A percentile compares a stretch with the other conserved stretches of the same genome.
Evolutionary conservation across 2,888 invertebrate species (phyloP).

Genomic region (Lasioglossum figueresi): DNA sequence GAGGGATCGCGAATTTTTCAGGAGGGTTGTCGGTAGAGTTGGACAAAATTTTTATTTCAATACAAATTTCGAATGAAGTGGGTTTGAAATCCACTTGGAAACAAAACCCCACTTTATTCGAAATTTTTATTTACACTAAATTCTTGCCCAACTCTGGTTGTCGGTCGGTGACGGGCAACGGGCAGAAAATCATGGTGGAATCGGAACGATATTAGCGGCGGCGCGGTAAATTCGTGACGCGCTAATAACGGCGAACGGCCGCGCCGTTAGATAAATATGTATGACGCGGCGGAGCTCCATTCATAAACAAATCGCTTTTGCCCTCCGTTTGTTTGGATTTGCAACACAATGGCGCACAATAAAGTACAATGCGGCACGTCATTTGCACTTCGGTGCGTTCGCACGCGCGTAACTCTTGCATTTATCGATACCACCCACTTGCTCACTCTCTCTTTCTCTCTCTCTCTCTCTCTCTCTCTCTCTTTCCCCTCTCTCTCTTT

Average conservation of each 20-base stretch:
- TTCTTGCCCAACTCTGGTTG: too few relatives aligned
- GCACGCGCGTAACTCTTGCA: constrained; percentile 44
- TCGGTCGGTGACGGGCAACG: not conserved
- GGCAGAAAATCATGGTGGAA: constrained; percentile 3
- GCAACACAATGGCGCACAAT: constrained; percentile 60
- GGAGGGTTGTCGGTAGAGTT: too few relatives aligned
- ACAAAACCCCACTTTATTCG: too few relatives aligned
- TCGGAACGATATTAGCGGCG: constrained; percentile 18
- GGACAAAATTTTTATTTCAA: too few relatives aligned
- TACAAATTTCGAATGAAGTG: too few relatives aligned
- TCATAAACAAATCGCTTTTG: constrained; percentile 67
- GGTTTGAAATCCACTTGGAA: too few relatives aligned
- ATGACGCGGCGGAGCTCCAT: constrained; percentile 60
- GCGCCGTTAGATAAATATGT: constrained; percentile 62
- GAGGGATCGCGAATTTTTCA: not conserved
- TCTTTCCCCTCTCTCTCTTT: not conserved
- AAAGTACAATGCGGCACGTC: constrained; percentile 58
- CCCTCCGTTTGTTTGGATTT: constrained; percentile 60
- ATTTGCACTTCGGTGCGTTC: constrained; percentile 47
- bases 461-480: not conserved
- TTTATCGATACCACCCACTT: constrained; percentile 49
- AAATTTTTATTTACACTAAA: too few relatives aligned
- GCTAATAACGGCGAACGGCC: constrained; percentile 45
- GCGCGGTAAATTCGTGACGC: constrained; percentile 19
- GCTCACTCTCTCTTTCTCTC: not conserved